These are phyloP conservation scores for Speoplatyrhinus poulsoni DNA, from an alignment of 2,113 vertebrate genomes.

Conservation along the genomic window DNA sequence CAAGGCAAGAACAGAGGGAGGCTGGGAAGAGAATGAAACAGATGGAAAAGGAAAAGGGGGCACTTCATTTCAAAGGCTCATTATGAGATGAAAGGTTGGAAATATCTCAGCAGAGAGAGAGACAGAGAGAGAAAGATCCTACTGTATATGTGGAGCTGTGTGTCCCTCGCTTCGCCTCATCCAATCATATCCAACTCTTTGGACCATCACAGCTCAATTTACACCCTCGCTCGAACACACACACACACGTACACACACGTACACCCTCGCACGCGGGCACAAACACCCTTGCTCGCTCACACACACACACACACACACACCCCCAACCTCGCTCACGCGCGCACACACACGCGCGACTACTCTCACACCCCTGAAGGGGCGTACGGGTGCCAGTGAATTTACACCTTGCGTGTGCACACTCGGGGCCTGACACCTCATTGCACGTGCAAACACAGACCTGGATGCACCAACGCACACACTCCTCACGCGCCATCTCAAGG, in stretches of 20 bases:
- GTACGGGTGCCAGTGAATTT: constrained; percentile 70
- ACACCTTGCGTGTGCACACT: constrained; percentile 60
- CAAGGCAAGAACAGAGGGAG: constrained; percentile 22
- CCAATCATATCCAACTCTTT: constrained; percentile 62
- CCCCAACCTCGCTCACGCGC: constrained; percentile 50
- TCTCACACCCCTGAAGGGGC: constrained; percentile 61
- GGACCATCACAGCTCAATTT: constrained; percentile 73
- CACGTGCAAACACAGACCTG: background rate
- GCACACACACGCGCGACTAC: constrained; percentile 22
- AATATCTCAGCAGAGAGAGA: constrained; percentile 61
- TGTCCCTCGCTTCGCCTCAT: constrained; percentile 55
- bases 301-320: constrained; percentile 51
- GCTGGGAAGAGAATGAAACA: constrained; percentile 9
- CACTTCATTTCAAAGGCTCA: constrained; percentile 64
- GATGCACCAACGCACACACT: background rate
- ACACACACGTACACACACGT: constrained; percentile 4
- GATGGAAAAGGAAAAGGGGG: constrained; percentile 18
- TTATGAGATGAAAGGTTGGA: constrained; percentile 63
- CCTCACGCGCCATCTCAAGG: too few species aligned
- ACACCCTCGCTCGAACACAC: constrained; percentile 61
- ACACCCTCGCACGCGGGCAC: too few species aligned
- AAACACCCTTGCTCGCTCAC: constrained; percentile 60
- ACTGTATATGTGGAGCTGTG: constrained; percentile 43
- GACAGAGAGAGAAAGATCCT: constrained; percentile 18
- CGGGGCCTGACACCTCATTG: constrained; percentile 41